phyloP scores from a whole-genome alignment of 2,113 vertebrate species.

The Lonchura striata region DNA sequence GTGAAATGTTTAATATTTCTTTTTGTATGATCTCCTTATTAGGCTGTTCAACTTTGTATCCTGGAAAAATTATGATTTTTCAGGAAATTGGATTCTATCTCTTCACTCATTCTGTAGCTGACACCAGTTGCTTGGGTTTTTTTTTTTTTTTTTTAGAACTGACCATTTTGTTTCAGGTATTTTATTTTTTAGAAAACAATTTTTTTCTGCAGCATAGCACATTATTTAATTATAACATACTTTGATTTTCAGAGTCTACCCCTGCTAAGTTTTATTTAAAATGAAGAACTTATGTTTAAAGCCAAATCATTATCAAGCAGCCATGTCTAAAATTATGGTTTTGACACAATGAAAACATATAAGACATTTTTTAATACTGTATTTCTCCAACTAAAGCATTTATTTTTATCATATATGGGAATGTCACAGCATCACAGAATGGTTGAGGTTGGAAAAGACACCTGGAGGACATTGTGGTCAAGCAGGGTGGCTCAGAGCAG shows the following conservation, averaged over 20 bases:
- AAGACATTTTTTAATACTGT: not conserved
- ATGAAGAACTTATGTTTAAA: not conserved
- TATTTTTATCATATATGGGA: not conserved
- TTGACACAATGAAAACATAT: not conserved
- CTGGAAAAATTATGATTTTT: not conserved
- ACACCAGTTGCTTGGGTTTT: not conserved
- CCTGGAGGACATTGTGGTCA: not conserved
- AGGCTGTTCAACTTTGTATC: not conserved
- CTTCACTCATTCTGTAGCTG: not conserved
- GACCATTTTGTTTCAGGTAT: not conserved
- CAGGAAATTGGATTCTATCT: not conserved
- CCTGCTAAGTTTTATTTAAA: not conserved
- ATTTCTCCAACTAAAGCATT: not conserved
- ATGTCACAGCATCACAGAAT: not conserved
- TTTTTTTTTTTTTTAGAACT: not conserved
- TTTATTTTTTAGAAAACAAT: not conserved
- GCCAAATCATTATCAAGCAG: not conserved
- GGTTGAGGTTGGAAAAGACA: not conserved
- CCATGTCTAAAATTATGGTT: not conserved
- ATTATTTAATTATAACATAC: not conserved
- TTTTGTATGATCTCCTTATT: slow-evolving; percentile 32
- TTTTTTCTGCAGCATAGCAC: not conserved
- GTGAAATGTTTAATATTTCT: slow-evolving; percentile 52
- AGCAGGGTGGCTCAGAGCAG: not conserved
- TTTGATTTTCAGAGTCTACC: not conserved